Evolutionary conservation across 2,113 vertebrate genomes (phyloP), one percentile per base, ranked within the genome.

Genomic region (Lonchura striata): DNA sequence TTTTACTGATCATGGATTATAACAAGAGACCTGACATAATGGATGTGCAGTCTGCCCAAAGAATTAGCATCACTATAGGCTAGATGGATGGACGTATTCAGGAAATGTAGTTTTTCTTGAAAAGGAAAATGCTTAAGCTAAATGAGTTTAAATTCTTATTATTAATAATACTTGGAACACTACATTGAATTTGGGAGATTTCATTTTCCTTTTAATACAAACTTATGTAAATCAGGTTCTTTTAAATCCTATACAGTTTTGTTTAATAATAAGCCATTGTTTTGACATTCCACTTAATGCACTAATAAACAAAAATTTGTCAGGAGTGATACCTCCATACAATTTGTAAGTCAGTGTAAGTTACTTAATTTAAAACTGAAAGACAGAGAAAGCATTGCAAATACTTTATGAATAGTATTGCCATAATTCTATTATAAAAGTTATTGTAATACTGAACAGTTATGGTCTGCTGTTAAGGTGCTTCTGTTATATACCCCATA

Each of bases 401-500:
- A 90, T 60, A 77, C 42, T 82, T 94, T 72, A 69, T 47, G 63
- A 90, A 90, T 94, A 96, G 37, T 86, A 96, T 91, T 87, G 68
- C 39, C 82, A 61, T 93, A 95, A 94, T 94, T 95, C 74, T 74
- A 7, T 83, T 94, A 82, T 50, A 75, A 88, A 97, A 97, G 95
- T 96, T 94, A 95, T 65, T 96, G 91, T 64, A 59, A 88, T 86
- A 90, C 82, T 54, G 71, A 95, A 59, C 56, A 64, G 88, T 95
- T 96, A 52, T 80, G 97, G 96, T 97, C 96, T 96, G 97, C 94
- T 97, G 94, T 97, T 96, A 98, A 99, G 98, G 98, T 98, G 98
- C 97, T 98, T 98, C 97, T 98, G 98, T 98, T 96, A 96, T 86
- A 98, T 97, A 98, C 98, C 97, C 98, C 96, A 97, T 98, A 98